Evolutionary conservation across 2,113 vertebrate genomes (phyloP).

Genomic region (Sphaerodactylus townsendi): DNA sequence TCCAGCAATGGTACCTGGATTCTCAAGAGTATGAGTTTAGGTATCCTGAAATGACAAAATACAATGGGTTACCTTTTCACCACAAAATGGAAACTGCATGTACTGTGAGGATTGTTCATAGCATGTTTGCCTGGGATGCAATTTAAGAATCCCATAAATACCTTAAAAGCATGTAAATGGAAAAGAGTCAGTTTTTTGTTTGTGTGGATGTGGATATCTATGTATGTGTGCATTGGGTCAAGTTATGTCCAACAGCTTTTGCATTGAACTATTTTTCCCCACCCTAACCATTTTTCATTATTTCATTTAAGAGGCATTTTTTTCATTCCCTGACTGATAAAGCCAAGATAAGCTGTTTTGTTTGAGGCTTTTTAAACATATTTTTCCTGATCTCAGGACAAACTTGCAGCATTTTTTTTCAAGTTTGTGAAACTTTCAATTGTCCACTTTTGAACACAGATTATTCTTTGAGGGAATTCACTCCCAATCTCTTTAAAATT

Average conservation of each 20-base stretch:
- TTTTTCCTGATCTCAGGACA: background rate
- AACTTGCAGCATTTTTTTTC: rapidly evolving
- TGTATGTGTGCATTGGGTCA: background rate
- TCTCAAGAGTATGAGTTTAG: too few species aligned
- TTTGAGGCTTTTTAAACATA: background rate
- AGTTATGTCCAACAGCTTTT: background rate
- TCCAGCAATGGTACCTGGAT: too few species aligned
- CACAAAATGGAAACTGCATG: too few species aligned
- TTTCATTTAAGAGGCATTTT: background rate
- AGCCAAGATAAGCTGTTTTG: background rate
- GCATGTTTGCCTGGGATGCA: too few species aligned
- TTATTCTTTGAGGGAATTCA: background rate
- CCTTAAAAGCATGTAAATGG: too few species aligned
- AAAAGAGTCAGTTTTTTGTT: too few species aligned
- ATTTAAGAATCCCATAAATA: too few species aligned
- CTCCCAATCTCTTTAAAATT: background rate
- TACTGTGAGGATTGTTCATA: too few species aligned
- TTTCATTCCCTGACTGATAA: too few species aligned
- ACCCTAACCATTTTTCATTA: background rate
- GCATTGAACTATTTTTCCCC: background rate
- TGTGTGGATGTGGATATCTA: too few species aligned
- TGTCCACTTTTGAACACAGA: background rate
- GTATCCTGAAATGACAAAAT: too few species aligned
- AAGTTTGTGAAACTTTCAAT: background rate
- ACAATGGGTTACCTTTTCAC: too few species aligned